Conservation (phyloP, 2,113 vertebrate species). For the Clarias gariepinus region DNA sequence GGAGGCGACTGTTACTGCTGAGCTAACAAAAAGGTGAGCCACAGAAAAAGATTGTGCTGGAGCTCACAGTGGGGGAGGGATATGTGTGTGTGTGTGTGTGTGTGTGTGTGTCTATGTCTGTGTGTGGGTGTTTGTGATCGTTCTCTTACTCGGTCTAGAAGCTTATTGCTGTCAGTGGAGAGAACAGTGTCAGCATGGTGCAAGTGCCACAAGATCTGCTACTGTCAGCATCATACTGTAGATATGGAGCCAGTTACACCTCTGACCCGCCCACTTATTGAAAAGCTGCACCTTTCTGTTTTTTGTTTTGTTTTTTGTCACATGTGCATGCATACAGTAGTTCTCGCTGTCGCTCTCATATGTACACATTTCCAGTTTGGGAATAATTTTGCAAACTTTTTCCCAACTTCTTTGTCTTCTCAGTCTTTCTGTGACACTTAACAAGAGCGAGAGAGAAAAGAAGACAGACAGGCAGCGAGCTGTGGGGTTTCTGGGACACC, state of each 20-base stretch:
- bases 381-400: neutral
- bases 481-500: slow-evolving; percentile 2
- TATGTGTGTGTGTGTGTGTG: slow-evolving; percentile 18
- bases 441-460: neutral
- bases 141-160: slow-evolving; percentile 4
- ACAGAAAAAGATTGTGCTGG: slow-evolving; percentile 26
- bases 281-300: neutral
- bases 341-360: neutral
- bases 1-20: slow-evolving; percentile 46
- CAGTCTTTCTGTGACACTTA: neutral
- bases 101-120: neutral
- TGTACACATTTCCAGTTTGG: neutral
- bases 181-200: slow-evolving; percentile 11
- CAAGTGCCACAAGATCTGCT: slow-evolving; percentile 9
- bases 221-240: slow-evolving; percentile 14
- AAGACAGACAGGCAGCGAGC: neutral
- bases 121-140: neutral
- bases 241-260: slow-evolving; percentile 12
- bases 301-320: neutral
- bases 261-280: slow-evolving; percentile 10
- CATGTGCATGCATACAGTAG: neutral
- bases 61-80: neutral
- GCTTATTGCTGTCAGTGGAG: slow-evolving; percentile 28
- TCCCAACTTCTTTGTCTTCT: neutral
- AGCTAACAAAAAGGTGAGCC: slow-evolving; percentile 49